Percentiles rank a stretch among this genome's conserved stretches.
phyloP scores from a whole-genome alignment of 2,797 vertebrate genomes.

The Tarsius wallacei region DNA sequence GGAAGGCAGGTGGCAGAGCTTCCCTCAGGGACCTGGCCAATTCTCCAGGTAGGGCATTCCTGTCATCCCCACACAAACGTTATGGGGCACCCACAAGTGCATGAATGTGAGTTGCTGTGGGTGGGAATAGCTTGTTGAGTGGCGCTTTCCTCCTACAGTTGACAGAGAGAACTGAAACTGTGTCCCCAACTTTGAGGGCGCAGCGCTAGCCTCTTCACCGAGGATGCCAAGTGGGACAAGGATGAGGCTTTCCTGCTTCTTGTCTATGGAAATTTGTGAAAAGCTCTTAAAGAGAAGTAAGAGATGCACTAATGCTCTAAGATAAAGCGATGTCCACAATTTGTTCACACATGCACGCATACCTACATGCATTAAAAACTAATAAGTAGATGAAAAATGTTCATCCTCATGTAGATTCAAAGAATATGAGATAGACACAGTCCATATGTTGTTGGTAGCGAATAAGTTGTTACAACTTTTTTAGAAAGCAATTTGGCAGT shows the following conservation, averaged over 20 bases:
- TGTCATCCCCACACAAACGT: not conserved
- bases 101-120: not conserved
- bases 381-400: not conserved
- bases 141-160: not conserved
- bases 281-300: not conserved
- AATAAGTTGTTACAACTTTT: not conserved
- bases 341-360: not conserved
- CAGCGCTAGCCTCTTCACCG: not conserved
- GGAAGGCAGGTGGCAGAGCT: not conserved
- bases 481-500: not conserved
- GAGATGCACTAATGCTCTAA: not conserved
- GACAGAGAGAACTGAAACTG: not conserved
- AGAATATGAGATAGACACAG: not conserved
- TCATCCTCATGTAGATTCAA: not conserved
- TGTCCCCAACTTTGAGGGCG: not conserved
- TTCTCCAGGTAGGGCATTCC: not conserved
- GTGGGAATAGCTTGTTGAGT: not conserved
- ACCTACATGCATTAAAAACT: not conserved
- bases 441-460: not conserved
- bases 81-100: not conserved
- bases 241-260: not conserved
- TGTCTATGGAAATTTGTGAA: not conserved
- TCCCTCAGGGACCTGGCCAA: not conserved
- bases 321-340: not conserved
- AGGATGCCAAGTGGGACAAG: not conserved